A percentile compares a stretch with the other conserved stretches of the same genome.
These are phyloP conservation scores for Camponotus pennsylvanicus DNA, from an alignment of 1,140 invertebrate species.

Conservation along the genomic window DNA sequence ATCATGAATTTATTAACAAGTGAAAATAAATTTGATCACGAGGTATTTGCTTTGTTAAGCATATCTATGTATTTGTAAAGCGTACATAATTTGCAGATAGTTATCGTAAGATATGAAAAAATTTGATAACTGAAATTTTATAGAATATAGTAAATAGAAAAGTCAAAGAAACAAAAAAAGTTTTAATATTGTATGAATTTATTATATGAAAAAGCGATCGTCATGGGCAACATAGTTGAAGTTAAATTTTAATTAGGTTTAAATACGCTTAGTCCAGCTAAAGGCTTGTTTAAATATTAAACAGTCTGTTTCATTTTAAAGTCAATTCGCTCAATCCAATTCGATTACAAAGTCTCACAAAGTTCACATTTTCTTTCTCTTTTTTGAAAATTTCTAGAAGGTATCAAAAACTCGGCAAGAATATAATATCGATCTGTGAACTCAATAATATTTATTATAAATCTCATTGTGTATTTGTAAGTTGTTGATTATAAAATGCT, in stretches of 20 bases:
- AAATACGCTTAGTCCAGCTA: neutral
- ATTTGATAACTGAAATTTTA: neutral
- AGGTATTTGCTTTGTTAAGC: neutral
- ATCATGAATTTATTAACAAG: neutral
- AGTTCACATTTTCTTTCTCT: neutral
- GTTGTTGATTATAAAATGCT: neutral
- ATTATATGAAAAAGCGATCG: neutral
- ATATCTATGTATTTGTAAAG: too few relatives aligned
- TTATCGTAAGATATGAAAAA: neutral
- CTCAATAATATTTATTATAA: neutral
- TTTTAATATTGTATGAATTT: neutral
- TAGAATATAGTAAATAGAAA: neutral
- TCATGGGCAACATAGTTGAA: neutral
- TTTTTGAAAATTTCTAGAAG: neutral
- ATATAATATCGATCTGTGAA: neutral
- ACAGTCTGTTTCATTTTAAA: conserved; percentile 21
- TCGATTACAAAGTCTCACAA: conserved; percentile 31
- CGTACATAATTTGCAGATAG: neutral
- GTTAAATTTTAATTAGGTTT: neutral
- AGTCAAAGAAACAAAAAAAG: too few relatives aligned
- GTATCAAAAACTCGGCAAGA: neutral
- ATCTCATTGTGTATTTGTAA: neutral
- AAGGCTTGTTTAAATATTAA: conserved; percentile 45
- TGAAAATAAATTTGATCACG: neutral
- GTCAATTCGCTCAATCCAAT: conserved; percentile 18